Evolutionary conservation across 2,113 vertebrate species (phyloP).

Genomic region (Grammomys dolichurus): DNA sequence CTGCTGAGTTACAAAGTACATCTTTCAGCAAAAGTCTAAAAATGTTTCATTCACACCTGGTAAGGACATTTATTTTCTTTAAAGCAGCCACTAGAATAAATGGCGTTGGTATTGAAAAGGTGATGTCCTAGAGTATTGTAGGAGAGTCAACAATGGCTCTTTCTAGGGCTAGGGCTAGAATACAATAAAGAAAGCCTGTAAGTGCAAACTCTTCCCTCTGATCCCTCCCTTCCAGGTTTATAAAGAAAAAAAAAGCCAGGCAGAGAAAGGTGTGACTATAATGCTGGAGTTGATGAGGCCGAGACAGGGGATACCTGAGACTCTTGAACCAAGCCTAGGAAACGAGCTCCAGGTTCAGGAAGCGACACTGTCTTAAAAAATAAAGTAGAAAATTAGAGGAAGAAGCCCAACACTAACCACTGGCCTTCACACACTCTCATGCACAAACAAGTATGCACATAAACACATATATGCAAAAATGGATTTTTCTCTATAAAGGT

Average conservation of each 20-base stretch:
- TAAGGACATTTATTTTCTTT: conserved; percentile 19
- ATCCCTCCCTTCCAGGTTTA: not conserved
- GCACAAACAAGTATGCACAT: not conserved
- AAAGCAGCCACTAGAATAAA: conserved; percentile 4
- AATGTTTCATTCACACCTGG: conserved; percentile 35
- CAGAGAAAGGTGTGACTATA: too few species aligned
- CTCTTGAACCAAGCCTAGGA: not conserved
- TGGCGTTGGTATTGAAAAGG: not conserved
- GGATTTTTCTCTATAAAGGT: conserved; percentile 5
- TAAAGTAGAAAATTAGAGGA: not conserved
- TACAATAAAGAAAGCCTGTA: not conserved
- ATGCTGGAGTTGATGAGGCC: not conserved
- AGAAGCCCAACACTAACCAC: not conserved
- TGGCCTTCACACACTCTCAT: not conserved
- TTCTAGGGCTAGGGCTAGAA: not conserved
- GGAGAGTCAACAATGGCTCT: not conserved
- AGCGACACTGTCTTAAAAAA: not conserved
- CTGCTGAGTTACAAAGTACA: conserved; percentile 37
- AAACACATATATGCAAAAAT: not conserved
- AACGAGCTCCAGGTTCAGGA: not conserved
- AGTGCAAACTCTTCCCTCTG: not conserved
- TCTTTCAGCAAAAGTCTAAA: conserved; percentile 42
- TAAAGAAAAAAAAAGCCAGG: not conserved
- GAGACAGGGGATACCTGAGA: not conserved
- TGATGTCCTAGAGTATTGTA: not conserved